These are phyloP conservation scores for Lasius platythorax DNA, from an alignment of 2,888 invertebrate species.

Conservation along the genomic window DNA sequence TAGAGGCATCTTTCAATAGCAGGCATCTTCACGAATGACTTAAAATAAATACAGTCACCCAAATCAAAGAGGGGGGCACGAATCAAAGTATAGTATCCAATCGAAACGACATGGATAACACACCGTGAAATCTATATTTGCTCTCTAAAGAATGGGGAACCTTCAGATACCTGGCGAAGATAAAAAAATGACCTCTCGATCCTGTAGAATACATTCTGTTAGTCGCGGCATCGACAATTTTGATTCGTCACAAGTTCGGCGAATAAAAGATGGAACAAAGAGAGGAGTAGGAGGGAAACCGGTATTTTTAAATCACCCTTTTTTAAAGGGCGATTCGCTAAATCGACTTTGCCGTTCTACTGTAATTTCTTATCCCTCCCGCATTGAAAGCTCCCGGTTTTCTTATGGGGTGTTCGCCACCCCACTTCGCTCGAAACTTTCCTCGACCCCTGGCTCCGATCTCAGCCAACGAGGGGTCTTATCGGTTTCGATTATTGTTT, in stretches of 20 bases:
- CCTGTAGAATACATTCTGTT: slow-evolving; percentile 5
- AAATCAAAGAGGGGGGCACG: slow-evolving; percentile 13
- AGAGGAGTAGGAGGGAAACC: background rate
- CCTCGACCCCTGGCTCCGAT: slow-evolving; percentile 36
- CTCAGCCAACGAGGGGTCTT: slow-evolving; percentile 70
- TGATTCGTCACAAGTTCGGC: slow-evolving; percentile 37
- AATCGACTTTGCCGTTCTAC: slow-evolving; percentile 64
- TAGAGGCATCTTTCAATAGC: slow-evolving; percentile 36
- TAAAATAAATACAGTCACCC: slow-evolving; percentile 37
- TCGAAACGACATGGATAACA: slow-evolving; percentile 57
- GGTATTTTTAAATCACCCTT: slow-evolving; percentile 40
- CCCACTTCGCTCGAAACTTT: slow-evolving; percentile 34
- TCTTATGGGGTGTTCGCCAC: slow-evolving; percentile 57
- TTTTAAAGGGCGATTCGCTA: slow-evolving; percentile 48
- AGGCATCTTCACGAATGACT: slow-evolving; percentile 26
- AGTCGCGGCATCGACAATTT: slow-evolving; percentile 26
- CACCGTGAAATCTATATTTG: slow-evolving; percentile 62
- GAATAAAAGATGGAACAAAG: slow-evolving; percentile 30
- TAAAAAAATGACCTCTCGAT: slow-evolving; percentile 13
- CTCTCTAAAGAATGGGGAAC: slow-evolving; percentile 16
- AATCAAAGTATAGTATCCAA: slow-evolving; percentile 40
- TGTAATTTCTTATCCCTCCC: slow-evolving; percentile 73
- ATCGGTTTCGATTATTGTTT: slow-evolving; percentile 78
- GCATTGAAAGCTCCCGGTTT: slow-evolving; percentile 66
- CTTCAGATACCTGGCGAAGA: slow-evolving; percentile 16